Percentiles rank a stretch among this genome's conserved stretches.
phyloP scores from a whole-genome alignment of 2,888 invertebrate genomes.

The Ctena decussata region DNA sequence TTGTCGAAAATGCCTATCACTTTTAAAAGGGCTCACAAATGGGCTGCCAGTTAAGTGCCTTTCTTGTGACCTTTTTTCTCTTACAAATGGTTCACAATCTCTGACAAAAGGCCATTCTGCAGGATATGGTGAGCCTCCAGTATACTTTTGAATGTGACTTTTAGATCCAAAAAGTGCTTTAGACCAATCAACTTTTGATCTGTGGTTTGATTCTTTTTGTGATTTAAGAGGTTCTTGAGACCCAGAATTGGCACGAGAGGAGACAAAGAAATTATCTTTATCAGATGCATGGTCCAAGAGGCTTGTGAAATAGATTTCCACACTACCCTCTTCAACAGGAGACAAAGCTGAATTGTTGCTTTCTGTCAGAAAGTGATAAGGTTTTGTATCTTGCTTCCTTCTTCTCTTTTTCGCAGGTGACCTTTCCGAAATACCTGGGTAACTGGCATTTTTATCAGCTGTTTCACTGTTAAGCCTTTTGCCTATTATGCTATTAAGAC shows the following conservation, averaged over 20 bases:
- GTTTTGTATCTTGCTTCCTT: constrained; percentile 4
- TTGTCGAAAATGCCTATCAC: constrained; percentile 5
- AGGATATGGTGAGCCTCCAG: background rate
- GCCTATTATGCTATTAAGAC: background rate
- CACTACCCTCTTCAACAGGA: constrained; percentile 8
- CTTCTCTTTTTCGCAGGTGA: constrained; percentile 63
- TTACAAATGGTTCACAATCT: background rate
- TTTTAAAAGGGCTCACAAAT: constrained; percentile 24
- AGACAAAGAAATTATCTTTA: too few species aligned
- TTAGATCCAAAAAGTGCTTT: constrained; percentile 10
- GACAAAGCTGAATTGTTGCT: background rate
- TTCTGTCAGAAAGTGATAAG: background rate
- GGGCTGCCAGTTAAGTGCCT: background rate
- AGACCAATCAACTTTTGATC: constrained; percentile 15
- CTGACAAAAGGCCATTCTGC: background rate
- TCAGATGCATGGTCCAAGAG: background rate
- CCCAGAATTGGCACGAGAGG: too few species aligned
- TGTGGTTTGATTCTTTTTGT: too few species aligned
- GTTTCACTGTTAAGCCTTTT: background rate
- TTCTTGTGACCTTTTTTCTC: background rate
- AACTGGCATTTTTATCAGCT: background rate
- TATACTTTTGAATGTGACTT: background rate
- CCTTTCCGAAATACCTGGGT: constrained; percentile 2
- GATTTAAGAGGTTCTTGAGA: background rate
- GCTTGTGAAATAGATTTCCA: constrained; percentile 22